Evolutionary conservation across 2,888 invertebrate genomes (phyloP).

Genomic region (Perizoma flavofasciatum): DNA sequence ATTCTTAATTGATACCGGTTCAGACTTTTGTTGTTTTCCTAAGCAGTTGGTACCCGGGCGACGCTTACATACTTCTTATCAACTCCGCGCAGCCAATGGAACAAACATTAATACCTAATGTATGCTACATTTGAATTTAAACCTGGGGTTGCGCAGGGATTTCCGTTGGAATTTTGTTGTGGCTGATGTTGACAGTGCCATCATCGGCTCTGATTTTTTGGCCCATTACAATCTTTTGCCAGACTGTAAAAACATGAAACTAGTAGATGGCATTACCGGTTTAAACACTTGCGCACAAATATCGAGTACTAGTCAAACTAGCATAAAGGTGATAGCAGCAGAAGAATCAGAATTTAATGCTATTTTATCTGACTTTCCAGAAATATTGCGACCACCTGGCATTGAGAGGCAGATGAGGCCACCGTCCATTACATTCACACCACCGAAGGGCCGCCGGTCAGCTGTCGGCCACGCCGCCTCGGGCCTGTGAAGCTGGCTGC

Average conservation of each 20-base stretch:
- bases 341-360: slow-evolving; percentile 2
- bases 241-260: slow-evolving; percentile 18
- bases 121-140: slow-evolving; percentile 15
- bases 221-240: slow-evolving; percentile 17
- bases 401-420: slow-evolving; percentile 1
- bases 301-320: background rate
- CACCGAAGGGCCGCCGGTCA: slow-evolving; percentile 26
- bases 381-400: slow-evolving; percentile 11
- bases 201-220: slow-evolving; percentile 30
- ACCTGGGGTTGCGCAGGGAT: slow-evolving; percentile 33
- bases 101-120: slow-evolving; percentile 31
- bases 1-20: slow-evolving; percentile 30
- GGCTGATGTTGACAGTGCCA: slow-evolving; percentile 33
- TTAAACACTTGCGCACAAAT: slow-evolving; percentile 1
- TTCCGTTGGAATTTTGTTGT: slow-evolving; percentile 36
- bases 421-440: slow-evolving; percentile 29
- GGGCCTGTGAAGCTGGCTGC: slow-evolving; percentile 19
- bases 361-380: slow-evolving; percentile 8
- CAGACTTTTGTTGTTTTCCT: slow-evolving; percentile 29
- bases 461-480: slow-evolving; percentile 27
- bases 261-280: slow-evolving; percentile 27
- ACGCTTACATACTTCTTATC: slow-evolving; percentile 14
- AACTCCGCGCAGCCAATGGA: slow-evolving; percentile 33
- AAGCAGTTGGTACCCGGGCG: background rate
- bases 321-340: slow-evolving; percentile 2